Evolutionary conservation across 2,888 invertebrate species (phyloP).

Genomic region (Abrostola tripartita): DNA sequence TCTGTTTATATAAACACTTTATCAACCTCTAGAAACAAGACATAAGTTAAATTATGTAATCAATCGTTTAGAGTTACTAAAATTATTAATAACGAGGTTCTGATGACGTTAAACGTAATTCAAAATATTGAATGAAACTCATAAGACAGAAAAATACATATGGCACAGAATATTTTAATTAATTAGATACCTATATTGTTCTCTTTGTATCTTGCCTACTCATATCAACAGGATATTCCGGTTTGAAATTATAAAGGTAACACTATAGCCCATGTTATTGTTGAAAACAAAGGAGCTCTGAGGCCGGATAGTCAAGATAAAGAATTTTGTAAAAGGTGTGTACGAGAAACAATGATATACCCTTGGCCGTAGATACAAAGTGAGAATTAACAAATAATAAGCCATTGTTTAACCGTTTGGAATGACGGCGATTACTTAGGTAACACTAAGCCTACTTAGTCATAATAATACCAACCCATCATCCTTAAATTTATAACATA

Average conservation of each 20-base stretch:
- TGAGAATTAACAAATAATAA: constrained; percentile 33
- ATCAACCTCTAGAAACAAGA: too few relatives aligned
- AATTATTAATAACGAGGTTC: too few relatives aligned
- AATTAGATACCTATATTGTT: constrained; percentile 3
- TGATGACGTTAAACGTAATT: too few relatives aligned
- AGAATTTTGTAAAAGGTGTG: constrained; percentile 54
- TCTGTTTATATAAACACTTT: neutral
- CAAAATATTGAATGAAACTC: too few relatives aligned
- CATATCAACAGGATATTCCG: constrained; percentile 52
- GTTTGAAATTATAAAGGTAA: constrained; percentile 53
- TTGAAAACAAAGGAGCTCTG: constrained; percentile 35
- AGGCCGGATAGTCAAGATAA: constrained; percentile 41
- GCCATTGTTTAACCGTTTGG: constrained; percentile 34
- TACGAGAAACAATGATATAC: constrained; percentile 42
- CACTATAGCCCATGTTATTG: constrained; percentile 43
- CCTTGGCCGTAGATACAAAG: constrained; percentile 38
- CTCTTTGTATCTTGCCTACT: constrained; percentile 36
- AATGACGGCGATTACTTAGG: constrained; percentile 4
- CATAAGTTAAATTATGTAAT: too few relatives aligned
- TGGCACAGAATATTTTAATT: too few relatives aligned
- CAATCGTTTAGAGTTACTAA: too few relatives aligned
- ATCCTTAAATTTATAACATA: constrained; percentile 9
- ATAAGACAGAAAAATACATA: too few relatives aligned
- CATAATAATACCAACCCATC: constrained; percentile 3
- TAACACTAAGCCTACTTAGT: constrained; percentile 4